Evolutionary conservation across 2,797 vertebrate genomes (phyloP).

Genomic region (Thripadectes ignobilis): DNA sequence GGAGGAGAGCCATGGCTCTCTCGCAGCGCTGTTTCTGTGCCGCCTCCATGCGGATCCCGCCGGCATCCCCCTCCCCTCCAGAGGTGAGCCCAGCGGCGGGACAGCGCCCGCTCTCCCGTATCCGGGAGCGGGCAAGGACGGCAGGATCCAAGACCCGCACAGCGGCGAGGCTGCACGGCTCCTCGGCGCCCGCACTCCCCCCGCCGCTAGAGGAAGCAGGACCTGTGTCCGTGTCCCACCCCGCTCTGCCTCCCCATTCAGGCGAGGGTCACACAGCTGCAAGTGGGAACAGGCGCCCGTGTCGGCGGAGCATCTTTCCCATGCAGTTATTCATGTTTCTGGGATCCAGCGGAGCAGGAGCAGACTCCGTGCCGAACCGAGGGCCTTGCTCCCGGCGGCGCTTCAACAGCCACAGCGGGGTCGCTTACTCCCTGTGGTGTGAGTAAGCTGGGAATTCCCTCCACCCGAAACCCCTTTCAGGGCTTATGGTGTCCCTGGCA

Average conservation of each 20-base stretch:
- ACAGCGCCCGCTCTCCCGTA: background rate
- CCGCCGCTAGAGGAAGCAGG: background rate
- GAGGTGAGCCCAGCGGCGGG: background rate
- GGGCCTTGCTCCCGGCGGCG: background rate
- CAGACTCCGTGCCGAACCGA: background rate
- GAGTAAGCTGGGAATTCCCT: background rate
- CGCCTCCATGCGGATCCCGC: background rate
- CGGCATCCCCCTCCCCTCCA: accelerated
- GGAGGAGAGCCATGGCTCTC: background rate
- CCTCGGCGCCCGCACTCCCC: background rate
- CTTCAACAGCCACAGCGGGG: background rate
- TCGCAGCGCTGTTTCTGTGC: background rate
- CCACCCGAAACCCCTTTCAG: background rate
- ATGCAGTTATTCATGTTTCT: background rate
- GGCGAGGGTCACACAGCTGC: background rate
- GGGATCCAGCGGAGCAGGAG: background rate
- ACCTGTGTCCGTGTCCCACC: accelerated
- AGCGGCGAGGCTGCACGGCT: background rate
- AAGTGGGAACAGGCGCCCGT: background rate
- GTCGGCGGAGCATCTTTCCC: background rate
- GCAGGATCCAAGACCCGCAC: background rate
- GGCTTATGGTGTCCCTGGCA: background rate
- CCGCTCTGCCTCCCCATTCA: accelerated
- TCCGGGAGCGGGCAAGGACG: background rate
- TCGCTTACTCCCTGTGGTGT: background rate